Percentiles rank a stretch among this genome's conserved stretches.
phyloP scores from a whole-genome alignment of 2,797 vertebrate species.

The Diceros bicornis region DNA sequence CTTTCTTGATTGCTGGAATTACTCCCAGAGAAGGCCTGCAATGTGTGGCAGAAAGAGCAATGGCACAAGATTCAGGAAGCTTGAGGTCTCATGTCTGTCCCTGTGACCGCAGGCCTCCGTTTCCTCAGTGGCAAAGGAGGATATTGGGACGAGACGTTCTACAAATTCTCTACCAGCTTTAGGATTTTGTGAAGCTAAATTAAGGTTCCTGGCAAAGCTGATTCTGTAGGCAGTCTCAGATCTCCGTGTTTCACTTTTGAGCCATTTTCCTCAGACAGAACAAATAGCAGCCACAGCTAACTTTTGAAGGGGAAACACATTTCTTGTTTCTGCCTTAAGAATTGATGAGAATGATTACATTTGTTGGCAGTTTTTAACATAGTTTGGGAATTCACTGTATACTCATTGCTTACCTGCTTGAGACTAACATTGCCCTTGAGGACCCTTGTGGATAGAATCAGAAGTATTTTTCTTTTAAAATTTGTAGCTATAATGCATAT shows the following conservation, averaged over 20 bases:
- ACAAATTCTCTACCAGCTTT: neutral
- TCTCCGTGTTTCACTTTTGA: neutral
- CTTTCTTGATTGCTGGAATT: neutral
- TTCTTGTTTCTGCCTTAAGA: neutral
- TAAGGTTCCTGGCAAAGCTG: constrained; percentile 32
- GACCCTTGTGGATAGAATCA: neutral
- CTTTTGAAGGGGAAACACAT: neutral
- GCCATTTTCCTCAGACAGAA: constrained; percentile 11
- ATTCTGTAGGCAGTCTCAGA: constrained; percentile 27
- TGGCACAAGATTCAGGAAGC: neutral
- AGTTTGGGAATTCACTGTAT: neutral
- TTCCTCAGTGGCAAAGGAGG: neutral
- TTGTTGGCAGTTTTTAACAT: neutral
- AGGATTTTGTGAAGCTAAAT: constrained; percentile 31
- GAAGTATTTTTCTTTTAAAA: constrained; percentile 38
- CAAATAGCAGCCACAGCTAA: neutral
- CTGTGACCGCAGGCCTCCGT: neutral
- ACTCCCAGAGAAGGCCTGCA: neutral
- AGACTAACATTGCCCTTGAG: neutral
- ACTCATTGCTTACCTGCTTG: neutral
- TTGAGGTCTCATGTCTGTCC: neutral
- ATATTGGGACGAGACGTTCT: neutral
- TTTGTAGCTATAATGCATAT: neutral
- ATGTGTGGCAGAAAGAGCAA: neutral
- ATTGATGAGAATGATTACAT: neutral